These are phyloP conservation scores for Tenthredo amoena DNA, from an alignment of 2,888 invertebrate species.

Conservation along the genomic window DNA sequence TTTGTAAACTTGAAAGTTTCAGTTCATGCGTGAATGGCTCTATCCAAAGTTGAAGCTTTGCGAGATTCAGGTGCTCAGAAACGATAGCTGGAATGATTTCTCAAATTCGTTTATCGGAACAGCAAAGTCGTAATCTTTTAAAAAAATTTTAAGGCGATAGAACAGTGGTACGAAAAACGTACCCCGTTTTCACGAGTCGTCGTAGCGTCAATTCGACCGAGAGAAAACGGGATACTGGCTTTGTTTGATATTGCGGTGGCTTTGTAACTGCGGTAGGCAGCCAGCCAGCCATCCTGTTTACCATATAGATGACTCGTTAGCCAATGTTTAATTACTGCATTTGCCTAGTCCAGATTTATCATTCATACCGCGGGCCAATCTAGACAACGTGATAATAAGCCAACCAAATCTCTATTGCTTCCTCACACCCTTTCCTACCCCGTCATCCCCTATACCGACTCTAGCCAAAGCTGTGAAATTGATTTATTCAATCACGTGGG, in stretches of 20 bases:
- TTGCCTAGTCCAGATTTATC: slow-evolving; percentile 75
- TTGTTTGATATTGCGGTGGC: slow-evolving; percentile 69
- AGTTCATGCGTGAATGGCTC: too few species aligned
- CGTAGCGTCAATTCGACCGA: slow-evolving; percentile 18
- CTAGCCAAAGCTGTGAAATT: slow-evolving; percentile 41
- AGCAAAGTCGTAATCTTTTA: not conserved
- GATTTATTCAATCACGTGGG: slow-evolving; percentile 49
- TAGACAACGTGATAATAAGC: slow-evolving; percentile 53
- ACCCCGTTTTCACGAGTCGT: not conserved
- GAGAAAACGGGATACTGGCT: slow-evolving; percentile 36
- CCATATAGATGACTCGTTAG: slow-evolving; percentile 77
- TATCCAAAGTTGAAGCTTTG: too few species aligned
- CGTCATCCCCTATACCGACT: slow-evolving; percentile 24
- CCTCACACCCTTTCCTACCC: slow-evolving; percentile 29
- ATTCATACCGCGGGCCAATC: slow-evolving; percentile 72
- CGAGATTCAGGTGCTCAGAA: too few species aligned
- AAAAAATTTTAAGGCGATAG: not conserved
- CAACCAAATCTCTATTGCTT: slow-evolving; percentile 52
- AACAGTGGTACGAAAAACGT: not conserved
- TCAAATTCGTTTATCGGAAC: not conserved
- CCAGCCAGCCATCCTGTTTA: slow-evolving; percentile 71
- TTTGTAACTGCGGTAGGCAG: slow-evolving; percentile 67
- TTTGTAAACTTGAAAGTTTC: too few species aligned
- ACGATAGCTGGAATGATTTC: not conserved
- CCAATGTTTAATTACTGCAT: slow-evolving; percentile 74